Conservation (phyloP, 1,140 invertebrate genomes). For the Temnothorax longispinosus region DNA sequence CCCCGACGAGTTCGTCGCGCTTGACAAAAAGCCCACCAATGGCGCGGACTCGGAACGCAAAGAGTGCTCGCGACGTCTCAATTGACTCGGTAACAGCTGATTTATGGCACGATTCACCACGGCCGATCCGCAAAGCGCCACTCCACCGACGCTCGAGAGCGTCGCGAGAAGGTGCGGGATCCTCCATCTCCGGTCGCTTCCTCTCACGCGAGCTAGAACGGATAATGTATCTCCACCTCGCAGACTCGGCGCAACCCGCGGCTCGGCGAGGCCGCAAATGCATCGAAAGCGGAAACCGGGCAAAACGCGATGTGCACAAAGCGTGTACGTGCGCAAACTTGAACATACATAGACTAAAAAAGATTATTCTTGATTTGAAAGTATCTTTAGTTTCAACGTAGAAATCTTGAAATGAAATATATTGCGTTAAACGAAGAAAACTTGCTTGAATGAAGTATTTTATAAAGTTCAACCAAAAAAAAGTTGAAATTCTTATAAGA, state of each 20-base stretch:
- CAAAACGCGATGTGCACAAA: background rate
- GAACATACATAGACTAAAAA: background rate
- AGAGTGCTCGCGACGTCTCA: slow-evolving; percentile 83
- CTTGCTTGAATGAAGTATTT: too few species aligned
- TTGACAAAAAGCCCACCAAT: slow-evolving; percentile 69
- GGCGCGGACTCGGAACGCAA: slow-evolving; percentile 68
- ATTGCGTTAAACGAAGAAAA: too few species aligned
- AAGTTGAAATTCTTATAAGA: too few species aligned
- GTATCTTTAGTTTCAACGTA: too few species aligned
- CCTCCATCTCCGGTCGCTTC: slow-evolving; percentile 14
- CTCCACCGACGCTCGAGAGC: slow-evolving; percentile 34
- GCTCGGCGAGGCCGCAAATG: background rate
- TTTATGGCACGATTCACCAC: slow-evolving; percentile 77
- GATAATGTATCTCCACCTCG: slow-evolving; percentile 38
- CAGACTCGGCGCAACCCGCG: background rate
- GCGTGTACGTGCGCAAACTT: background rate
- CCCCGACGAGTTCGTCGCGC: slow-evolving; percentile 32
- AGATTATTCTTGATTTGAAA: too few species aligned
- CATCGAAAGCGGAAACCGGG: background rate
- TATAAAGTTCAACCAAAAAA: too few species aligned
- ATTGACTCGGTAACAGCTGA: slow-evolving; percentile 81
- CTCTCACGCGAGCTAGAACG: slow-evolving; percentile 22
- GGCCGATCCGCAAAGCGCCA: slow-evolving; percentile 37
- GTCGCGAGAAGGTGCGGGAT: slow-evolving; percentile 48
- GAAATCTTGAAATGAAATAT: too few species aligned